Conservation (phyloP, 2,797 vertebrate species). For the Chelon labrosus region DNA sequence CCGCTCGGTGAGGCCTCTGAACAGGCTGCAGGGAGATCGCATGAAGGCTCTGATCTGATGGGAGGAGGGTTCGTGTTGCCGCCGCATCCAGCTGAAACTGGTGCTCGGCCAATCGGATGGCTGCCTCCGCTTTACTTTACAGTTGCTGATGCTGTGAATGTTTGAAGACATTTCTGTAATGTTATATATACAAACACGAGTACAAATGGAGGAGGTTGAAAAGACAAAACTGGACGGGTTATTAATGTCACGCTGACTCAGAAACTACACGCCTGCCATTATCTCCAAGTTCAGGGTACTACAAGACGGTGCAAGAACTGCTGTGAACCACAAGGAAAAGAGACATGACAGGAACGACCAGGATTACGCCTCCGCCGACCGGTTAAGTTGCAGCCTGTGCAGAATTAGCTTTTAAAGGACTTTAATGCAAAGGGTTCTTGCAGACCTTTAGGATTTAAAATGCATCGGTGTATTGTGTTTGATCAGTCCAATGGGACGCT, state of each 20-base stretch:
- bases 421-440: too few relatives aligned
- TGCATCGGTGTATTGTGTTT: too few relatives aligned
- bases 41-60: slow-evolving; percentile 58
- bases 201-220: slow-evolving; percentile 7
- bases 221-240: not conserved
- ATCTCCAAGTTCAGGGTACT: too few relatives aligned
- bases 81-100: slow-evolving; percentile 51
- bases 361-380: too few relatives aligned
- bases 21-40: slow-evolving; percentile 72
- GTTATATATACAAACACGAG: not conserved
- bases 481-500: too few relatives aligned
- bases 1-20: slow-evolving; percentile 40
- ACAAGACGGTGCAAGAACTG: too few relatives aligned
- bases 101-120: slow-evolving; percentile 56
- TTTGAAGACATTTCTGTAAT: slow-evolving; percentile 28
- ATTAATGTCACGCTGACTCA: not conserved
- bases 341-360: too few relatives aligned
- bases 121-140: slow-evolving; percentile 37
- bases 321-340: too few relatives aligned
- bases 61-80: slow-evolving; percentile 51
- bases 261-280: too few relatives aligned
- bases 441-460: too few relatives aligned
- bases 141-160: slow-evolving; percentile 7
- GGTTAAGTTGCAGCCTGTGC: too few relatives aligned
- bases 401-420: too few relatives aligned